phyloP scores from a whole-genome alignment of 64 coral and sea anemone genomes.

The Pocillopora verrucosa region DNA sequence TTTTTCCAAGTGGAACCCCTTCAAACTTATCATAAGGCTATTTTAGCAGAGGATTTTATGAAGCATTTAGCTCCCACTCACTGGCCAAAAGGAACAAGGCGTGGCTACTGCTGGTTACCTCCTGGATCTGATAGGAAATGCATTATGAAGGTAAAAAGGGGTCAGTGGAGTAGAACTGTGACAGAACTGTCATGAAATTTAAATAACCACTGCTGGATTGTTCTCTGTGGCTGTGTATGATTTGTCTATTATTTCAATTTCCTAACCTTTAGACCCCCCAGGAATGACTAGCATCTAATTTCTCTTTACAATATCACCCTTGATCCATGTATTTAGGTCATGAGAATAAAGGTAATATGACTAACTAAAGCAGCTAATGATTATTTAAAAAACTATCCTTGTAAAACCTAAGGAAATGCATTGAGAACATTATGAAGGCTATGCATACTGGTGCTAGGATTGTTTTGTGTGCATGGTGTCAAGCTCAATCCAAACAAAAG shows the following conservation, averaged over 20 bases:
- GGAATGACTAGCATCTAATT: no score
- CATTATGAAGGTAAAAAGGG: slow-evolving; percentile 64
- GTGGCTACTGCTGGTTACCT: slow-evolving; percentile 83
- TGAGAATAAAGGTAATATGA: neutral
- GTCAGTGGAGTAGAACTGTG: no score
- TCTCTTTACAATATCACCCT: no score
- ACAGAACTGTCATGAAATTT: no score
- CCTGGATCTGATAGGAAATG: slow-evolving; percentile 59
- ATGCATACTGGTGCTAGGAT: neutral
- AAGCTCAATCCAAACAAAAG: neutral
- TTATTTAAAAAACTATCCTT: no score
- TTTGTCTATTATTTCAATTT: no score
- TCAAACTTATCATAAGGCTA: slow-evolving; percentile 67
- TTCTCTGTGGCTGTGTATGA: no score
- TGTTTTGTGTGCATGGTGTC: neutral
- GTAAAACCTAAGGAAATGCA: no score
- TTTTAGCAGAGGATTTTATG: slow-evolving; percentile 87
- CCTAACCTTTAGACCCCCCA: no score
- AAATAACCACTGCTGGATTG: no score
- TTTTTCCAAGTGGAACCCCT: slow-evolving; percentile 86
- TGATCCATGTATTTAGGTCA: no score
- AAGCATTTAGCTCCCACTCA: slow-evolving; percentile 51
- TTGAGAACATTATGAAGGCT: no score
- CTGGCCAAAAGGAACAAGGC: slow-evolving; percentile 78
- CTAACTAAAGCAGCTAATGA: neutral